A percentile compares a stretch with the other conserved stretches of the same genome.
These are phyloP conservation scores for Pachypeltis micranthus DNA, from an alignment of 1,140 invertebrate species.

Conservation along the genomic window DNA sequence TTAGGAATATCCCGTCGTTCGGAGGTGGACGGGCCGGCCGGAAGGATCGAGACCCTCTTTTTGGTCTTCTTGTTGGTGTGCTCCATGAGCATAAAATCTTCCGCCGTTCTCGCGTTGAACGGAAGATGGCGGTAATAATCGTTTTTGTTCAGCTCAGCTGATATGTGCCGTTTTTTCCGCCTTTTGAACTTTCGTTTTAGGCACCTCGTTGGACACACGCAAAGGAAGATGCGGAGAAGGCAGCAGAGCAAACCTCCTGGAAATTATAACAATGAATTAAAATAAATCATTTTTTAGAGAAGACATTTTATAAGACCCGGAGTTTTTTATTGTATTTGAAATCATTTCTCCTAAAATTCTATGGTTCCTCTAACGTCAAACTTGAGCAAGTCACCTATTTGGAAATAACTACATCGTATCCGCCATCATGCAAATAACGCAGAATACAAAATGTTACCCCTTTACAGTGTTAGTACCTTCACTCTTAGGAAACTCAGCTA, in stretches of 20 bases:
- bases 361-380: too few species aligned
- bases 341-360: too few species aligned
- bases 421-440: too few species aligned
- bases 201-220: conserved; percentile 46
- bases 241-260: conserved; percentile 43
- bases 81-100: conserved; percentile 24
- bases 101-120: conserved; percentile 22
- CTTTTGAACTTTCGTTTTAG: conserved; percentile 21
- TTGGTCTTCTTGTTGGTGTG: conserved; percentile 19
- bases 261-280: too few species aligned
- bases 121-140: conserved; percentile 30
- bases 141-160: conserved; percentile 18
- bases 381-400: too few species aligned
- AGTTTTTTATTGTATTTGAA: too few species aligned
- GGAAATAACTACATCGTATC: too few species aligned
- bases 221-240: conserved; percentile 45
- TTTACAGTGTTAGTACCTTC: too few species aligned
- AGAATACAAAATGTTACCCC: too few species aligned
- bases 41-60: conserved; percentile 25
- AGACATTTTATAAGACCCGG: too few species aligned
- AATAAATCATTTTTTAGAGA: too few species aligned
- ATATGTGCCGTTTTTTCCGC: conserved; percentile 19
- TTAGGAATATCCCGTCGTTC: conserved; percentile 17
- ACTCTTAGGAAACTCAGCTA: too few species aligned
- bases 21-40: conserved; percentile 13